Evolutionary conservation across 2,888 invertebrate genomes (phyloP), one percentile per base, ranked within the genome.

Genomic region (Pteria penguin): DNA sequence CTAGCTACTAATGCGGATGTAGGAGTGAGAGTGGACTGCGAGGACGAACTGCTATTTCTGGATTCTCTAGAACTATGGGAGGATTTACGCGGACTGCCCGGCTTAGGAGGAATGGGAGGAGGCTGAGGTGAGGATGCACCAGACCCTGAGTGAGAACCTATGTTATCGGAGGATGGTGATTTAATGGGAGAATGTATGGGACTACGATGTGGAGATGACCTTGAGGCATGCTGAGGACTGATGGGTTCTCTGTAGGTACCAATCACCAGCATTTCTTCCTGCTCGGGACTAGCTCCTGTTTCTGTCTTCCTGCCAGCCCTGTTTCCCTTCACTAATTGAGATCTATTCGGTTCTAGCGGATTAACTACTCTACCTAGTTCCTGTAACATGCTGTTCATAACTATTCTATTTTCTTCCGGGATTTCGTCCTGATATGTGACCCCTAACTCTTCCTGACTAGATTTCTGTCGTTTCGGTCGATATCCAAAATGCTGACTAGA

Each of bases 171-270:
- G 24, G 61, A 36, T 11, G 72, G 72, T 60, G 63, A 70, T 52
- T 58, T 68, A 61, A 52, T 69, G 67, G 29, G 76, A 70, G 57
- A 69, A 58, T 60, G 78, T 26, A 66, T 71, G 2, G 83, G 84
- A 62, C 83, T 83, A 36, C 76, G 75, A 31, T 81, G 71, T 24
- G 83, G 83, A 4, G 82, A 81, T 11, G 68, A 54, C 18, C 83
- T 76, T 4, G 75, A 76, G 1, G 85, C 82, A 5, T 58, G 60
- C n/a, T 72, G 72, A n/a, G 76, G 72, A 3, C 72, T 73, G 1
- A 89, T 82, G 3, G 89, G 89, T 72, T 89, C 89, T 26, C 88
- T 72, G 66, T 89, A 89, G 0, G 86, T 84, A 18, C 86, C 89
- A 29, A 85, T 88, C 2, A 89, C 89, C 75, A 89, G 85, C 45